Percentiles rank a stretch among this genome's conserved stretches.
phyloP scores from a whole-genome alignment of 2,797 vertebrate genomes.

The Sebastes cheni region DNA sequence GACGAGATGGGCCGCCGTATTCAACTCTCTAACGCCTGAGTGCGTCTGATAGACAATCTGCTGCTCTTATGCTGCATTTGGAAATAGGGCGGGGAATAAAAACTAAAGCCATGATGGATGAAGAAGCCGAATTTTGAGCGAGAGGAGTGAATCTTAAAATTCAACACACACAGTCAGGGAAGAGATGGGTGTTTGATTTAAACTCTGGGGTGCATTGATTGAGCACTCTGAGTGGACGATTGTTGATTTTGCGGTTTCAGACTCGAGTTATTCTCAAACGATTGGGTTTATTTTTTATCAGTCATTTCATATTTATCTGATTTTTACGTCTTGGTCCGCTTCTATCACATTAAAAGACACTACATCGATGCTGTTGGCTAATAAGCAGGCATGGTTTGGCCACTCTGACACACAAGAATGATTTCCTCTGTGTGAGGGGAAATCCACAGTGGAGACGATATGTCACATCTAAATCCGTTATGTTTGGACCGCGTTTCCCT shows the following conservation, averaged over 20 bases:
- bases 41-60: constrained; percentile 8
- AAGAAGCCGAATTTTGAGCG: neutral
- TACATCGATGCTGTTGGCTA: neutral
- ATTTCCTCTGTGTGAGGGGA: neutral
- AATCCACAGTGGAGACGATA: neutral
- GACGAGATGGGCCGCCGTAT: neutral
- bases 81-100: neutral
- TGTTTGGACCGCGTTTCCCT: neutral
- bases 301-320: neutral
- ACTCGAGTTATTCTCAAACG: constrained; percentile 1
- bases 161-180: neutral
- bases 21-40: constrained; percentile 3
- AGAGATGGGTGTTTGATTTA: constrained; percentile 3
- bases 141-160: neutral
- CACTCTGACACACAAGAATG: neutral
- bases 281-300: neutral
- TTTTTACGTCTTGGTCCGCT: neutral
- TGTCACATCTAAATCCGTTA: neutral
- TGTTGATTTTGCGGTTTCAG: neutral
- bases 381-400: neutral
- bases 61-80: constrained; percentile 11
- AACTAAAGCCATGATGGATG: neutral
- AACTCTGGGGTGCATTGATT: constrained; percentile 17
- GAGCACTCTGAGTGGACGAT: neutral
- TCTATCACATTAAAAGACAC: neutral